A percentile compares a stretch with the other conserved stretches of the same genome.
phyloP scores from a whole-genome alignment of 2,113 vertebrate species.

The Microtus montanus region DNA sequence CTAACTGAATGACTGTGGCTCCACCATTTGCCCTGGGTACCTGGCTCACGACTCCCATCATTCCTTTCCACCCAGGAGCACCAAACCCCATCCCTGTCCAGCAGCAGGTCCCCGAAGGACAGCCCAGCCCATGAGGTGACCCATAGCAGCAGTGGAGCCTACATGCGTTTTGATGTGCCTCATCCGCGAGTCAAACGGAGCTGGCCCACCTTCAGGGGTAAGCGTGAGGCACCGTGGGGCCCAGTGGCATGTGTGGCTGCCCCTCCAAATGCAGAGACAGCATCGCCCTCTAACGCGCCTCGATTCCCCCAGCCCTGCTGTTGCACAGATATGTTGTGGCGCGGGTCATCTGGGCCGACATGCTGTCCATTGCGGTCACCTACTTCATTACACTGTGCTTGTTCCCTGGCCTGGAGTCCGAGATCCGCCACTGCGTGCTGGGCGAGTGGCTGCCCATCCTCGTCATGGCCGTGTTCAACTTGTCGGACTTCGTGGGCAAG shows the following conservation, averaged over 20 bases:
- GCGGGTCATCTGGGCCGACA: slow-evolving; percentile 97
- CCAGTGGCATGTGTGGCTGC: too few species aligned
- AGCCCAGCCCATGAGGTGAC: slow-evolving; percentile 86
- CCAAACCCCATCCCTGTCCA: slow-evolving; percentile 61
- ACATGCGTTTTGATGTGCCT: slow-evolving; percentile 93
- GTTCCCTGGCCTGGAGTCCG: slow-evolving; percentile 96
- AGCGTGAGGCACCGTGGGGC: neutral
- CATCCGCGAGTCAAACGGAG: slow-evolving; percentile 88
- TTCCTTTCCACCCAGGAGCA: slow-evolving; percentile 85
- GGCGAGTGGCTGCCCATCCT: slow-evolving; percentile 99
- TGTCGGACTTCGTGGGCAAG: slow-evolving; percentile 98
- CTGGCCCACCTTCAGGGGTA: slow-evolving; percentile 95
- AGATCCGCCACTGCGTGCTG: slow-evolving; percentile 92
- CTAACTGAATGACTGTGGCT: neutral
- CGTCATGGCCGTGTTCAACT: slow-evolving; percentile 99
- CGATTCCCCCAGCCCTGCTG: slow-evolving; percentile 90
- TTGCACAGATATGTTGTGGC: slow-evolving; percentile 95
- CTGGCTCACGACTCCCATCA: neutral
- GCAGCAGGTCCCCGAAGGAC: slow-evolving; percentile 72
- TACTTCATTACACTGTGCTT: slow-evolving; percentile 99
- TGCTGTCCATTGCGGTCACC: slow-evolving; percentile 96
- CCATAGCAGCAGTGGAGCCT: slow-evolving; percentile 85
- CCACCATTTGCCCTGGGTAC: neutral
- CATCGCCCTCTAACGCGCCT: neutral
- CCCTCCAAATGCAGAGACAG: too few species aligned